A percentile compares a stretch with the other conserved stretches of the same genome.
Conservation (phyloP, 2,888 invertebrate species). For the Polietes domitor region DNA sequence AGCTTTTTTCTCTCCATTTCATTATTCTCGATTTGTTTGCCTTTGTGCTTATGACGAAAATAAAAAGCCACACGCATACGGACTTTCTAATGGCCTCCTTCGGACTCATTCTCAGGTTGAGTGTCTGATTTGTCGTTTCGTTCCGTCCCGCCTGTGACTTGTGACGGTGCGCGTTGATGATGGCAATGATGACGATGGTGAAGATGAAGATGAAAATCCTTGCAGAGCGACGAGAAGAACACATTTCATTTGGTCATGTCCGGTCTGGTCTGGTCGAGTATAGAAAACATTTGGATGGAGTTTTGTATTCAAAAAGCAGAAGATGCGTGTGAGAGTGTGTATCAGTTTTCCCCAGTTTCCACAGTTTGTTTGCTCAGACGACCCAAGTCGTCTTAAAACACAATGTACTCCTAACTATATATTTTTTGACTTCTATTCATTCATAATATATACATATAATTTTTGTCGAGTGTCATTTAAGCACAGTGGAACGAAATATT, state of each 20-base stretch:
- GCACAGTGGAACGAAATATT: not conserved
- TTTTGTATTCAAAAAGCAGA: slow-evolving; percentile 4
- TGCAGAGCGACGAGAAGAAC: slow-evolving; percentile 50
- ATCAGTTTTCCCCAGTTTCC: no score
- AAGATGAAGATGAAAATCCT: slow-evolving; percentile 57
- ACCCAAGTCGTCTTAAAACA: slow-evolving; percentile 74
- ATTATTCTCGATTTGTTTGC: slow-evolving; percentile 64
- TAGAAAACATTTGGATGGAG: slow-evolving; percentile 20
- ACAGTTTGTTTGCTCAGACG: slow-evolving; percentile 78
- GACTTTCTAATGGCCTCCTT: slow-evolving; percentile 64
- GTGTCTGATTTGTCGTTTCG: not conserved
- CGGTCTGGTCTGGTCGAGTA: slow-evolving; percentile 70
- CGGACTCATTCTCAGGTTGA: slow-evolving; percentile 37
- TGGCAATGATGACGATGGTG: slow-evolving; percentile 6
- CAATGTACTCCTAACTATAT: slow-evolving; percentile 39
- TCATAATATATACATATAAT: slow-evolving; percentile 23
- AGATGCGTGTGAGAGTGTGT: slow-evolving; percentile 10
- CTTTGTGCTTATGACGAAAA: slow-evolving; percentile 71
- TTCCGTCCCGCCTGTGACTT: not conserved
- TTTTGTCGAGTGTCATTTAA: slow-evolving; percentile 54
- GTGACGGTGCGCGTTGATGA: slow-evolving; percentile 38
- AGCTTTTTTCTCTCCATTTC: slow-evolving; percentile 4
- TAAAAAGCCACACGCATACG: slow-evolving; percentile 65
- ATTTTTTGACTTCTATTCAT: slow-evolving; percentile 31
- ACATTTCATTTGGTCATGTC: slow-evolving; percentile 77